A percentile compares a stretch with the other conserved stretches of the same genome.
Conservation (phyloP, 2,888 invertebrate species). For the Polydrusus pterygomalis region DNA sequence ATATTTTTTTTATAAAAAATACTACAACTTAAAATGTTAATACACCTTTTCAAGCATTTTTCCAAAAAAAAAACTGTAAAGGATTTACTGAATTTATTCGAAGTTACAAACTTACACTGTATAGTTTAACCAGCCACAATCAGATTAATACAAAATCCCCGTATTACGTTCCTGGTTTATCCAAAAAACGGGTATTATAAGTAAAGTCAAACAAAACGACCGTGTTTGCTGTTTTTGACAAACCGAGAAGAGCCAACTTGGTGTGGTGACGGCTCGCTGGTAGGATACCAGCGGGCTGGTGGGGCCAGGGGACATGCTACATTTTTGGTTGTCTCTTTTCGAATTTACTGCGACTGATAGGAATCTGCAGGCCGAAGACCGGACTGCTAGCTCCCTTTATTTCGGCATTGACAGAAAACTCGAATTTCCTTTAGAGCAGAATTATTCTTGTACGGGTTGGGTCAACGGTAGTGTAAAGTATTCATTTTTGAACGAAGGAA, state of each 20-base stretch:
- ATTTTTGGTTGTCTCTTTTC: conserved; percentile 64
- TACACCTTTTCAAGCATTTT: too few relatives aligned
- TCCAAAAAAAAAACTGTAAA: too few relatives aligned
- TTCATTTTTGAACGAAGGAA: too few relatives aligned
- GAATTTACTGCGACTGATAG: conserved; percentile 70
- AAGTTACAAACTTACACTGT: too few relatives aligned
- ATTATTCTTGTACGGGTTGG: conserved; percentile 6
- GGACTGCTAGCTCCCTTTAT: conserved; percentile 46
- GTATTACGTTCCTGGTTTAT: conserved; percentile 52
- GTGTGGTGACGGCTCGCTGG: conserved; percentile 41
- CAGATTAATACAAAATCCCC: too few relatives aligned
- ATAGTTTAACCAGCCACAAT: too few relatives aligned
- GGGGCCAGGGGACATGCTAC: conserved; percentile 60
- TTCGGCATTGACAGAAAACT: conserved; percentile 43
- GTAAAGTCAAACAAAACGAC: conserved; percentile 60
- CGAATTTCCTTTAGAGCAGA: conserved; percentile 21
- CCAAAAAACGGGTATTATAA: conserved; percentile 64
- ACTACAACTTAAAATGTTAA: too few relatives aligned
- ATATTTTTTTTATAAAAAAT: too few relatives aligned
- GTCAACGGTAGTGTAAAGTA: too few relatives aligned
- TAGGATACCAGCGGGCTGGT: conserved; percentile 41
- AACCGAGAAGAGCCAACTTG: conserved; percentile 43
- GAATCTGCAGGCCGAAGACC: conserved; percentile 67
- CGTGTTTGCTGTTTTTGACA: conserved; percentile 52
- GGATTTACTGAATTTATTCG: too few relatives aligned